A percentile compares a stretch with the other conserved stretches of the same genome.
phyloP scores from a whole-genome alignment of 2,113 vertebrate genomes.

The Rhinolophus sinicus region DNA sequence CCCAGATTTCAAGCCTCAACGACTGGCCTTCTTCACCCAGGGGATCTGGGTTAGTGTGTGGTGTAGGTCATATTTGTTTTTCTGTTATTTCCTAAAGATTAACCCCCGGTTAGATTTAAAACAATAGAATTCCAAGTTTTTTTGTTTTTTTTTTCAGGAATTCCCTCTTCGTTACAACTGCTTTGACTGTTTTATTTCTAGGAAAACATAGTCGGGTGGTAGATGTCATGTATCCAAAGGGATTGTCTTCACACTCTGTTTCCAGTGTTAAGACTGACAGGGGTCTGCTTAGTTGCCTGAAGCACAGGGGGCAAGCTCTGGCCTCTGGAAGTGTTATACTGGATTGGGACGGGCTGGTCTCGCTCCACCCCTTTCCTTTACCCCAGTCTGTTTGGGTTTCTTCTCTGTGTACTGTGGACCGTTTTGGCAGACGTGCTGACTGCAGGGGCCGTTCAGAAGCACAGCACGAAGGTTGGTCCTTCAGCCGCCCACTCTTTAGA shows the following conservation, averaged over 20 bases:
- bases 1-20: background rate
- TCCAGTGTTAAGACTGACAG: background rate
- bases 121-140: background rate
- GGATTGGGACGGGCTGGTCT: background rate
- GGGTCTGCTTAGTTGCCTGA: background rate
- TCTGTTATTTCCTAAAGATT: background rate
- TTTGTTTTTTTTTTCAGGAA: background rate
- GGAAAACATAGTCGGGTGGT: background rate
- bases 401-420: background rate
- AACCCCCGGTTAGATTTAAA: background rate
- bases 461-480: fast-evolving
- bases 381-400: fast-evolving
- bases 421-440: background rate
- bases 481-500: background rate
- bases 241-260: fast-evolving
- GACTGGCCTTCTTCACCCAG: background rate
- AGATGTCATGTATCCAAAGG: fast-evolving
- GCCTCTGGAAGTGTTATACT: background rate
- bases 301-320: too few relatives aligned
- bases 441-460: background rate
- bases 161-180: background rate
- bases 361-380: fast-evolving
- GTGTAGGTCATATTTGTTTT: background rate
- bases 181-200: background rate
- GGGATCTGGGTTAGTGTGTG: background rate